A percentile compares a stretch with the other conserved stretches of the same genome.
Conservation (phyloP, 1,140 invertebrate species). For the Araneus ventricosus region DNA sequence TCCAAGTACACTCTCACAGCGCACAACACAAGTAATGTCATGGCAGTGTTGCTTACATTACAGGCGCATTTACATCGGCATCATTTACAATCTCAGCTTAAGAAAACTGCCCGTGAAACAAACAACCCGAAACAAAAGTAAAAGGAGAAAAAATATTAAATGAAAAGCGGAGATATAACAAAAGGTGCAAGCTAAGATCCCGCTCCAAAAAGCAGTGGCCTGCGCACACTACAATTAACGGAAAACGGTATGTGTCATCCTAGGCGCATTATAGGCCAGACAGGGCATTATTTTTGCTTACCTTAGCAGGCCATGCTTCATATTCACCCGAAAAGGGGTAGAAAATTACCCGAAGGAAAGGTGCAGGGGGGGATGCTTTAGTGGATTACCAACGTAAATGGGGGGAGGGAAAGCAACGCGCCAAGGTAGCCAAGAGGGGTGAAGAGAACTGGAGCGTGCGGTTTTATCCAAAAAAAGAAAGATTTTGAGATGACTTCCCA, state of each 20-base stretch:
- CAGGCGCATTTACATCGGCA: not conserved
- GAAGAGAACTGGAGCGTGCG: conserved; percentile 43
- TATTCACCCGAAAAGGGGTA: conserved; percentile 10
- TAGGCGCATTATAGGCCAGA: not conserved
- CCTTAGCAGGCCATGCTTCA: conserved; percentile 36
- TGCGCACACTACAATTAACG: conserved; percentile 28
- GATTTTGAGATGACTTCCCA: conserved; percentile 58
- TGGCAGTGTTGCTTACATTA: not conserved
- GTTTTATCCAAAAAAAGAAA: conserved; percentile 57
- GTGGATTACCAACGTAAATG: not conserved
- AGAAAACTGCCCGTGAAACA: not conserved
- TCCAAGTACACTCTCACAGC: not conserved
- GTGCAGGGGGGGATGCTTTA: not conserved
- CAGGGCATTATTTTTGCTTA: conserved; percentile 66
- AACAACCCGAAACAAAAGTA: not conserved
- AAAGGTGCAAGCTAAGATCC: not conserved
- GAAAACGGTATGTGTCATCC: conserved; percentile 48
- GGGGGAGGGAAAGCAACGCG: not conserved
- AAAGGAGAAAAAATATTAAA: not conserved
- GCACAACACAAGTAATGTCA: not conserved
- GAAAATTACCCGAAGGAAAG: conserved; percentile 43
- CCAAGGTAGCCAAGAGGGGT: conserved; percentile 13
- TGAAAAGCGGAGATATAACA: not conserved
- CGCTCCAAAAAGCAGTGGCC: not conserved
- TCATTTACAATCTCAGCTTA: not conserved